phyloP scores from a whole-genome alignment of 2,888 invertebrate genomes.

The Boloria selene region DNA sequence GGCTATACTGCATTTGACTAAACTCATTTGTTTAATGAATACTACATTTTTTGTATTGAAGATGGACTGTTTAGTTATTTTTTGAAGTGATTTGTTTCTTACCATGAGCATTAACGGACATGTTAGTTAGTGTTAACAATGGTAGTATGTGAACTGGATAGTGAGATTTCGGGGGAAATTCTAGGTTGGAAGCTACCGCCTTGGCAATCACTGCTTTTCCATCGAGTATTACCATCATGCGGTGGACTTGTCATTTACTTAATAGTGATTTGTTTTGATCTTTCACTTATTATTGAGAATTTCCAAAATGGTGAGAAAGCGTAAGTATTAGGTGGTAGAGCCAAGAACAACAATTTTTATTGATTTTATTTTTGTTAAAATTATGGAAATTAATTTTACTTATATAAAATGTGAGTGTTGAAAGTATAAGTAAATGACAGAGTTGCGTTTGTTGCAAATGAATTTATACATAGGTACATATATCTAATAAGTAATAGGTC shows the following conservation, averaged over 20 bases:
- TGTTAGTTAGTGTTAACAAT: constrained; percentile 44
- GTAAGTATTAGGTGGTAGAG: constrained; percentile 57
- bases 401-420: too few relatives aligned
- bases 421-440: too few relatives aligned
- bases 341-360: too few relatives aligned
- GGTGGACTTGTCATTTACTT: constrained; percentile 85
- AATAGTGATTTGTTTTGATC: constrained; percentile 85
- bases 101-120: constrained; percentile 18
- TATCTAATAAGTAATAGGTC: too few relatives aligned
- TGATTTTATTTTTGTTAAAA: too few relatives aligned
- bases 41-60: constrained; percentile 25
- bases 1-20: constrained; percentile 48
- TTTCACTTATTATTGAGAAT: constrained; percentile 85
- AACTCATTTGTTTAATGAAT: constrained; percentile 52
- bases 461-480: too few relatives aligned
- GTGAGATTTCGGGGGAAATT: constrained; percentile 67
- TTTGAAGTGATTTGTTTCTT: neutral
- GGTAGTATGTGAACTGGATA: constrained; percentile 73
- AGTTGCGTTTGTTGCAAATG: too few relatives aligned
- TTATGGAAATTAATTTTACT: too few relatives aligned
- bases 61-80: neutral
- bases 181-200: constrained; percentile 68
- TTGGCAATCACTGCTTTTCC: constrained; percentile 71
- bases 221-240: constrained; percentile 71
- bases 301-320: constrained; percentile 81